Percentiles rank a stretch among this genome's conserved stretches.
phyloP scores from a whole-genome alignment of 1,140 invertebrate genomes.

The Diplogasteroides magnus region DNA sequence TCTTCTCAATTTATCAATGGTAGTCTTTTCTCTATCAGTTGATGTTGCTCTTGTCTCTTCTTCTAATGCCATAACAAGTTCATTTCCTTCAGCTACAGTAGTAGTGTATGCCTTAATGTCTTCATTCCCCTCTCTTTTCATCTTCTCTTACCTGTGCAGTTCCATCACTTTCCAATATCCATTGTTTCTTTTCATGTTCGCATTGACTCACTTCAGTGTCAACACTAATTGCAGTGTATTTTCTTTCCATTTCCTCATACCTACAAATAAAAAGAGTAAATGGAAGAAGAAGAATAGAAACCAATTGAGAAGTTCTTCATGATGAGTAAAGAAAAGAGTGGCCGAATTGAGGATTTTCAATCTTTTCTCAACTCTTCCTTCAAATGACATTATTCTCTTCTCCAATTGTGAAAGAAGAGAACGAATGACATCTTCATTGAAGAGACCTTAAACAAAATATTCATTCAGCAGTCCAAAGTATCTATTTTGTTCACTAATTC shows the following conservation, averaged over 20 bases:
- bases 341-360: background rate
- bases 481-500: too few species aligned
- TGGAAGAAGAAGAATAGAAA: background rate
- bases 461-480: too few species aligned
- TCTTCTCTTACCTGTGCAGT: conserved; percentile 37
- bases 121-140: background rate
- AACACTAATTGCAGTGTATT: conserved; percentile 9
- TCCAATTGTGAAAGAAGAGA: background rate
- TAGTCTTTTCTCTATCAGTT: background rate
- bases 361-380: background rate
- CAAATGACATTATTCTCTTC: background rate
- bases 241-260: conserved; percentile 11
- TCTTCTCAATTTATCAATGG: background rate
- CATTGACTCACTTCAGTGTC: conserved; percentile 20
- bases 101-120: conserved; percentile 37
- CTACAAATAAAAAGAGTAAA: conserved; percentile 3
- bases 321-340: conserved; percentile 8
- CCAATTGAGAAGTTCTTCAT: conserved; percentile 5
- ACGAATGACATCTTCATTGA: background rate
- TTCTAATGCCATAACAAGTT: conserved; percentile 22
- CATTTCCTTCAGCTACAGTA: conserved; percentile 42
- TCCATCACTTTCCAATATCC: conserved; percentile 41
- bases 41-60: background rate
- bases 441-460: background rate
- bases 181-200: conserved; percentile 42